Evolutionary conservation across 2,888 invertebrate genomes (phyloP), one percentile per base, ranked within the genome.

Genomic region (Epirrita christyi): DNA sequence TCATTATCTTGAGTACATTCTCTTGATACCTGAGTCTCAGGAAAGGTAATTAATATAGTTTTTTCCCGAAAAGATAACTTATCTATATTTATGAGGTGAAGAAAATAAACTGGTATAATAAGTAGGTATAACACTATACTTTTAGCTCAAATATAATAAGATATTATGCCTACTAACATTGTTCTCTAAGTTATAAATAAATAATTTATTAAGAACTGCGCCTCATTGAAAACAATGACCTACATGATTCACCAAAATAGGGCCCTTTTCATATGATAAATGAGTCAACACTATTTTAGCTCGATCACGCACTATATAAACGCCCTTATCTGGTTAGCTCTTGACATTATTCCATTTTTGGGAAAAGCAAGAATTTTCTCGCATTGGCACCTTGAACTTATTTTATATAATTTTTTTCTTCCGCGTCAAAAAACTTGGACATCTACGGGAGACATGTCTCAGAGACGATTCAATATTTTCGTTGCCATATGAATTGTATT

Each of bases 311-410:
- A 34, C 42, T 42, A 51, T 56, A 58, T 58, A 59, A 59, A 57
- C 54, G 47, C 55, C 59, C 52, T 55, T 56, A 53, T 53, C 37
- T 7, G 56, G 66, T 64, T 52, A 64, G 85, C 75, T 87, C 86
- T 66, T 88, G 88, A 88, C 87, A 87, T 88, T 88, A 77, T 78
- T 67, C 87, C 83, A 72, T 81, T 85, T 86, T 86, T 82, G 88
- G 86, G 73, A 81, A 81, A 80, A 80, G 73, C 83, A 73, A 83
- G 75, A 81, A 73, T 81, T 80, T 81, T 76, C 76, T 67, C 71
- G 66, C 45, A 53, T 59, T 55, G 66, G 68, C 66, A 55, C 86
- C 87, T 84, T 85, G 85, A 83, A 83, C 84, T 83, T 81, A 80
- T 57, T 58, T 48, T 55, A 40, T 52, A 48, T 51, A 63, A 66